Conservation (phyloP, 2,888 invertebrate species). For the Omphaloscelis lunosa region DNA sequence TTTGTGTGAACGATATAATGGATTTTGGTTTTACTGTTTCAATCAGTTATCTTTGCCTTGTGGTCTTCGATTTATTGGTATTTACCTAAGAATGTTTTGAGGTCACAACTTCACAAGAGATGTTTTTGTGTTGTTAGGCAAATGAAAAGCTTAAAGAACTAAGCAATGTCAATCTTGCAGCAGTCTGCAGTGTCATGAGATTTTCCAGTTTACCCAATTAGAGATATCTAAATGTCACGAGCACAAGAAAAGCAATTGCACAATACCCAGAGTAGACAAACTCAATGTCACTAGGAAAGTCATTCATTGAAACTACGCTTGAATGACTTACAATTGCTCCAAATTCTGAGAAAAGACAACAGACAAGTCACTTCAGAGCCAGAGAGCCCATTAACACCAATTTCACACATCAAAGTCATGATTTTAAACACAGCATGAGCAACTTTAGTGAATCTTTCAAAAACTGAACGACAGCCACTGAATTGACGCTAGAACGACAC, state of each 20-base stretch:
- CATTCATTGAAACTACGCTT: constrained; percentile 30
- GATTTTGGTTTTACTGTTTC: constrained; percentile 63
- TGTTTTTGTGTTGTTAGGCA: constrained; percentile 11
- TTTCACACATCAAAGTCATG: constrained; percentile 64
- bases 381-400: constrained; percentile 49
- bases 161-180: constrained; percentile 9
- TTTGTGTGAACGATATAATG: constrained; percentile 66
- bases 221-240: constrained; percentile 22
- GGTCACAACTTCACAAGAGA: background rate
- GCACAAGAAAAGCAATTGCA: constrained; percentile 33
- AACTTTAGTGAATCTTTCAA: constrained; percentile 37
- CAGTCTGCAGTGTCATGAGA: background rate
- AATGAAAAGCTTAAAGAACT: constrained; percentile 3
- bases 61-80: constrained; percentile 55
- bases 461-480: constrained; percentile 50
- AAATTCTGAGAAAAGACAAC: constrained; percentile 42
- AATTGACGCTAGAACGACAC: constrained; percentile 46
- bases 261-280: constrained; percentile 41
- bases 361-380: constrained; percentile 44
- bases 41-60: constrained; percentile 54
- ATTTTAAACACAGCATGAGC: constrained; percentile 57
- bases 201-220: constrained; percentile 23
- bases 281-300: constrained; percentile 50
- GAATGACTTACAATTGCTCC: constrained; percentile 48
- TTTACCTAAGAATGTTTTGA: constrained; percentile 31